Base-by-base conservation (phyloP, 2,888 invertebrate genomes). In the Neoascia interrupta region DNA sequence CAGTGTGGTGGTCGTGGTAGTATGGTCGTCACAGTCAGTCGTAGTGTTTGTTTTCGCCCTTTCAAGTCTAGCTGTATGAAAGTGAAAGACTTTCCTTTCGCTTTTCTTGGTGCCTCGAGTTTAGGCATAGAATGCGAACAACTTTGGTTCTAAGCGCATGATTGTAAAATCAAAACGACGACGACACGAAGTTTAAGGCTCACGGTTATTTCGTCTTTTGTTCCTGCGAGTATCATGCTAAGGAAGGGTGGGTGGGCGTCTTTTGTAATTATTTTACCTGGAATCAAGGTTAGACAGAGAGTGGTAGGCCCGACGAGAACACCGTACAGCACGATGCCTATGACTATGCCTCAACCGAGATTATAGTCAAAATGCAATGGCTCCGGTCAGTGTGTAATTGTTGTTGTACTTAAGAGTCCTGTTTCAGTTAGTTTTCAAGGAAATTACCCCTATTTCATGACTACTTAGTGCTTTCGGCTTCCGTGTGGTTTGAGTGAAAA, bases 61-160 rank as follows among this genome's bases (percentile, higher is more conserved):
- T n/a, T n/a, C n/a, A n/a, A n/a, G n/a, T 49, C 28, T 26, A 10
- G 2, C 16, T 8, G 19, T 68, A 26, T 45, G 73, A 79, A 79
- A 79, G 79, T 79, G 66, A 79, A 79, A 73, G 60, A 72, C 41
- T 56, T 53, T 68, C 37, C 68, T 79, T 79, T 79, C 73, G 66
- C 68, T 73, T 73, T 70, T 66, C 60, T 60, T 72, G 23, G n/a
- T 34, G 31, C 13, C 60, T 43, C 5, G 26, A 47, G 49, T 54
- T 54, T 23, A 36, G 26, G 41, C 54, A 16, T 31, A 45, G 16
- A 34, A 19, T 15, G 19, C 53, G 41, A 66, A 54, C 18, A 4
- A 61, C 21, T 56, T 68, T 45, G 61, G 49, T 36, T 45, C 41
- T 23, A 45, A 68, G 79, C 79, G 79, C 79, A 79, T 79, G 79